Percentiles rank a stretch among this genome's conserved stretches.
Evolutionary conservation across 2,888 invertebrate genomes (phyloP).

Genomic region (Agelastica alni): DNA sequence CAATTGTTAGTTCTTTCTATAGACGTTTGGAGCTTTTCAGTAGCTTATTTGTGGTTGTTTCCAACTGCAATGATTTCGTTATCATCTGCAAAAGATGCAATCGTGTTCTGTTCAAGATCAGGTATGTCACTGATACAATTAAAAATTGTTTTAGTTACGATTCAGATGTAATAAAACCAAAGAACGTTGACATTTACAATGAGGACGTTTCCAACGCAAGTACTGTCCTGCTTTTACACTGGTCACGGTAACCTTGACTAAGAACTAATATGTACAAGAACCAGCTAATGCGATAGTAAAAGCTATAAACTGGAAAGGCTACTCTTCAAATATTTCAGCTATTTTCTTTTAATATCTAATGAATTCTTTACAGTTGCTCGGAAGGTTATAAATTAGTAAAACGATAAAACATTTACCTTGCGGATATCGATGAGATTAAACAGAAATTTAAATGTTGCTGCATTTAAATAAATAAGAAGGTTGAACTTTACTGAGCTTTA

Average conservation of each 20-base stretch:
- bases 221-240: neutral
- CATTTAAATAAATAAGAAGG: too few relatives aligned
- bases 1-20: too few relatives aligned
- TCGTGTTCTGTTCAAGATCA: too few relatives aligned
- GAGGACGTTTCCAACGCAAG: neutral
- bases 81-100: too few relatives aligned
- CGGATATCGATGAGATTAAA: constrained; percentile 1
- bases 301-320: neutral
- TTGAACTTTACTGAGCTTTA: too few relatives aligned
- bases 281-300: neutral
- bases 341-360: constrained; percentile 5
- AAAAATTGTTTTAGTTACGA: too few relatives aligned
- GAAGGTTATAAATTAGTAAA: neutral
- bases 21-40: too few relatives aligned
- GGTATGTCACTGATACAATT: too few relatives aligned
- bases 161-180: too few relatives aligned
- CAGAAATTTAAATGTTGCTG: neutral
- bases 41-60: too few relatives aligned
- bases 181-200: too few relatives aligned
- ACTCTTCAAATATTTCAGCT: neutral
- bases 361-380: neutral
- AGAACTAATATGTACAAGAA: constrained; percentile 1
- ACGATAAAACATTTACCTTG: constrained; percentile 3
- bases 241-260: neutral
- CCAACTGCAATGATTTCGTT: too few relatives aligned